Evolutionary conservation across 2,888 invertebrate species (phyloP), one percentile per base, ranked within the genome.

Genomic region (Drosophila flavopinicola): DNA sequence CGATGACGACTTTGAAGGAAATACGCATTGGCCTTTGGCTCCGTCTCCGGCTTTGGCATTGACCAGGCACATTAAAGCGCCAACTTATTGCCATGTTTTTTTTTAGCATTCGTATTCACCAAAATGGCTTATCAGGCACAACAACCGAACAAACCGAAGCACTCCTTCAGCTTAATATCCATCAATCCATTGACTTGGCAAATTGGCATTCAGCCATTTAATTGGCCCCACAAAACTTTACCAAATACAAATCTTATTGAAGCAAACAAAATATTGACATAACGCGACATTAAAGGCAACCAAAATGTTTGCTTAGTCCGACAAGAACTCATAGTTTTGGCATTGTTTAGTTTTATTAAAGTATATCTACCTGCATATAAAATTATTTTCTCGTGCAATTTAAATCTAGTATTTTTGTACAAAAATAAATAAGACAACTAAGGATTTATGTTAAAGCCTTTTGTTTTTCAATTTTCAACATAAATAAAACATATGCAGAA

Each of bases 1-100:
- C 29, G 58, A 48, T 64, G 65, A 76, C 70, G 80, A 85, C 79
- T 85, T 79, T 79, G 73, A 83, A 78, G 72, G 56, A 75, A 85
- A 83, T 67, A 75, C 65, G 42, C 59, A 64, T 52, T 78, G 83
- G 75, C 83, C 79, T 78, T 78, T 77, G 59, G 68, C 45, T 49
- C 20, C 29, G 29, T 20, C 69, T 72, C 37, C 54, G 30, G 41
- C 66, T 59, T 52, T 78, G 78, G 78, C 86, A 79, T 79, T 85
- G 83, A 69, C 64, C 69, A 66, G 64, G 53, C 47, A 68, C 49
- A 78, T 72, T 73, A 75, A 68, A 78, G 78, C 65, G 57, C 41
- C 42, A 65, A 65, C 54, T 78, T 78, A 74, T 76, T 24, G 57
- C 66, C 59, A 63, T 58, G 45, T 56, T 74, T 71, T 58, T 42